These are phyloP conservation scores for Pelecanoides urinatrix DNA, from an alignment of 2,113 vertebrate species.

Conservation along the genomic window DNA sequence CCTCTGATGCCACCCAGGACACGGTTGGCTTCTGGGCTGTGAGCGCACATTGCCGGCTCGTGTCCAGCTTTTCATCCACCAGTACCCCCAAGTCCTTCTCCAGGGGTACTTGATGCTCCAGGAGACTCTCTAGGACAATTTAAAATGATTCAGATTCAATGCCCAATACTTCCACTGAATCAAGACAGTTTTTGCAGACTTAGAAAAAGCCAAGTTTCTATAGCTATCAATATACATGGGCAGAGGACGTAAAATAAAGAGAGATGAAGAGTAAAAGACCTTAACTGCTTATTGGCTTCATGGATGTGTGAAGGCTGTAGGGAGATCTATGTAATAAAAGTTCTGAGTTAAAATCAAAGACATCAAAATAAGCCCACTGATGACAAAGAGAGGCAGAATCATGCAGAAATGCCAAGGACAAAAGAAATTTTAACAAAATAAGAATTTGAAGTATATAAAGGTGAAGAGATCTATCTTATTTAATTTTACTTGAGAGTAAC, in stretches of 20 bases:
- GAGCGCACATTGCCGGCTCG: accelerated
- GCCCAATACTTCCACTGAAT: neutral
- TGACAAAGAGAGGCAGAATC: neutral
- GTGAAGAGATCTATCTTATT: neutral
- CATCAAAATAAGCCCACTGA: neutral
- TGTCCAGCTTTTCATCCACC: neutral
- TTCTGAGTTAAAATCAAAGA: neutral
- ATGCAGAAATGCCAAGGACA: neutral
- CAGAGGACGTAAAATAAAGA: neutral
- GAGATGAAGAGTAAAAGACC: neutral
- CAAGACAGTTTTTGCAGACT: neutral
- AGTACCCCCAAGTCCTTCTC: neutral
- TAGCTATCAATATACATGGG: neutral
- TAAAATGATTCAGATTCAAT: neutral
- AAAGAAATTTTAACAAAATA: neutral
- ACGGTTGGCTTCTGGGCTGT: accelerated
- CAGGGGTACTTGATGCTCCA: neutral
- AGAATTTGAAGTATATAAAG: neutral
- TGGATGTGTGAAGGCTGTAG: neutral
- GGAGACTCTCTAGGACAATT: neutral
- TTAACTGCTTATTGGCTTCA: neutral
- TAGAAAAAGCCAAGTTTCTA: neutral
- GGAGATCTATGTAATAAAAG: neutral
- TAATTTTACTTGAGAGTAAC: neutral
- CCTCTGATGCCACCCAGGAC: neutral